Evolutionary conservation across 1,140 invertebrate species (phyloP), one percentile per base, ranked within the genome.

Genomic region (Aradophagus sp.): DNA sequence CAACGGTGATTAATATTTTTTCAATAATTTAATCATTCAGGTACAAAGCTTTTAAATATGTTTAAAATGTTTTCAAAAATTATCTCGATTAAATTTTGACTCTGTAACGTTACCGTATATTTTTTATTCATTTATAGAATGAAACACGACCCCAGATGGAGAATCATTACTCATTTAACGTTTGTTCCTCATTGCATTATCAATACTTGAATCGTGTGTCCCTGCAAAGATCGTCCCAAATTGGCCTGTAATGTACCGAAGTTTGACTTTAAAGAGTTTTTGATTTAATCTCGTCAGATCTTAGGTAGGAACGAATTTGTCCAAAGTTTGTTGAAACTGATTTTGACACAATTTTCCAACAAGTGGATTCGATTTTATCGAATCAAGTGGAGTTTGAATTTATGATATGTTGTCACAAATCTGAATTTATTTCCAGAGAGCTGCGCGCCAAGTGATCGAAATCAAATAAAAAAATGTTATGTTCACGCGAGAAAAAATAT

Each of bases 401-500:
- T 67, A 67, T 67, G 63, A 67, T 67, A 67, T 67, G 63, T 67
- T 58, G 50, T 67, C 63, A 52, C 38, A 58, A 58, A 67, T 59
- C 45, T 59, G 63, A 67, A 67, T 67, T 58, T 67, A 52, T 45
- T 58, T 39, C 26, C 26, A 4, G 42, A 65, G 16, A 27, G 23
- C 29, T 11, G 14, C 14, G 13, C 42, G 14, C 19, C 16, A 59
- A 45, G 10, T 38, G 47, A 52, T 35, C 10, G 19, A 59, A 55
- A 68, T 68, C 63, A 47, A 68, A 68, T 68, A 68, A n/a, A 66
- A 65, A 66, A 66, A 66, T 66, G 56, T 66, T 56, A 66, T 56
- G 35, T 56, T 42, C 31, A 50, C 44, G 42, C 44, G 29, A 20
- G 17, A 7, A 68, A 53, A 59, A 68, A 68, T 59, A 59, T 53